phyloP scores from a whole-genome alignment of 2,113 vertebrate genomes.

The Guaruba guarouba region DNA sequence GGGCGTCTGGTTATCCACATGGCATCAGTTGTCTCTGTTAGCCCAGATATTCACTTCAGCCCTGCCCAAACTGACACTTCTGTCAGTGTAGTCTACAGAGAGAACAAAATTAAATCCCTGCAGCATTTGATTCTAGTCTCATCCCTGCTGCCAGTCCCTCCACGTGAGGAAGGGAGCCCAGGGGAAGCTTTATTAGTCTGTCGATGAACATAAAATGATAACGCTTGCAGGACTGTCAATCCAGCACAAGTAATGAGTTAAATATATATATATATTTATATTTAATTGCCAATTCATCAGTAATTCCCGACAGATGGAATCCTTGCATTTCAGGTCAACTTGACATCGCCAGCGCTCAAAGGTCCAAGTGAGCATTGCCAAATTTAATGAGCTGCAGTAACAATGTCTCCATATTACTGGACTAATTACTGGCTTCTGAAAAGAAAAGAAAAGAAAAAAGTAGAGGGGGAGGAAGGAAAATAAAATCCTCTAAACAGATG shows the following conservation, averaged over 20 bases:
- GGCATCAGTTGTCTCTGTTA: not conserved
- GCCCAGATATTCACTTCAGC: not conserved
- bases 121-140: constrained; percentile 2
- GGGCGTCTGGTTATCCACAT: not conserved
- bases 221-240: constrained; percentile 18
- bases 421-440: constrained; percentile 63
- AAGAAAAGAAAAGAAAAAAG: constrained; percentile 24
- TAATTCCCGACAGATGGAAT: constrained; percentile 64
- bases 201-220: constrained; percentile 39
- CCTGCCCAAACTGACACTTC: not conserved
- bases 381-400: constrained; percentile 71
- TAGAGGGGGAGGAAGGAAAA: not conserved
- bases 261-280: constrained; percentile 21
- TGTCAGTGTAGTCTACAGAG: not conserved
- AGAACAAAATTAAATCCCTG: constrained; percentile 40
- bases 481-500: constrained; percentile 58
- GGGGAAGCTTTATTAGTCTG: constrained; percentile 44
- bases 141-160: not conserved
- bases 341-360: constrained; percentile 39
- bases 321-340: constrained; percentile 48
- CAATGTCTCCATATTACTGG: constrained; percentile 34
- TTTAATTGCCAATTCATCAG: constrained; percentile 43
- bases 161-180: not conserved
- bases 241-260: constrained; percentile 44
- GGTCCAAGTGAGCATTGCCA: constrained; percentile 56